phyloP scores from a whole-genome alignment of 1,140 invertebrate species.

The Drosophila auraria region DNA sequence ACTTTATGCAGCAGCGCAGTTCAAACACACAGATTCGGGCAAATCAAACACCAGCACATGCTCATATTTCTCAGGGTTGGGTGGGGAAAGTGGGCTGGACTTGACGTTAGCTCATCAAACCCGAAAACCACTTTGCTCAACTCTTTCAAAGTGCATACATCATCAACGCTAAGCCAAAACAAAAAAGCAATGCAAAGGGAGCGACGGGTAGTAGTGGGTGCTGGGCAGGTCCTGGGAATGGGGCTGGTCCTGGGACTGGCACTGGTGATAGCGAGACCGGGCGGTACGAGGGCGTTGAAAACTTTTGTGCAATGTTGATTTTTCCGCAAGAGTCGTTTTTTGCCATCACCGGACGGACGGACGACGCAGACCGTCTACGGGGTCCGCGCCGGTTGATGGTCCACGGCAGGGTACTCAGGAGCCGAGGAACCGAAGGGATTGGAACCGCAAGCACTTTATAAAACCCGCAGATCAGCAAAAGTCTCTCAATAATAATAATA shows the following conservation, averaged over 20 bases:
- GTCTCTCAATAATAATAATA: constrained; percentile 80
- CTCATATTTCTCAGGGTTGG: constrained; percentile 38
- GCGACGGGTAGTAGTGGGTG: constrained; percentile 20
- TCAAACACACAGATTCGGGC: constrained; percentile 50
- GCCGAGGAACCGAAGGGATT: constrained; percentile 2
- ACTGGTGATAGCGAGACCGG: constrained; percentile 19
- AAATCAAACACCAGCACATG: constrained; percentile 33
- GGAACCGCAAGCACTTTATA: constrained; percentile 73
- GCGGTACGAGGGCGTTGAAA: constrained; percentile 52
- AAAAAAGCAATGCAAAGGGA: constrained; percentile 71
- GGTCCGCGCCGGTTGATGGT: constrained; percentile 21
- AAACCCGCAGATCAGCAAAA: constrained; percentile 76
- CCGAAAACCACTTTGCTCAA: constrained; percentile 82
- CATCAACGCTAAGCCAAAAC: constrained; percentile 82
- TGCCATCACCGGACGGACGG: constrained; percentile 60
- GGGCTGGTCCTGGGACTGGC: constrained; percentile 1
- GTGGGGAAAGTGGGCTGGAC: constrained; percentile 12
- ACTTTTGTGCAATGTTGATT: constrained; percentile 83
- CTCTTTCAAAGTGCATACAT: constrained; percentile 83
- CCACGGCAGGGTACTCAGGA: constrained; percentile 11
- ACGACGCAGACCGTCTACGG: constrained; percentile 39
- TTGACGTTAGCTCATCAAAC: constrained; percentile 82
- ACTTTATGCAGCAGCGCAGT: constrained; percentile 72
- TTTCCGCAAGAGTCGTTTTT: constrained; percentile 82
- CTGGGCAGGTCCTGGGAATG: not conserved